These are phyloP conservation scores for Saimiri boliviensis DNA, from an alignment of 2,113 vertebrate species.

Conservation along the genomic window DNA sequence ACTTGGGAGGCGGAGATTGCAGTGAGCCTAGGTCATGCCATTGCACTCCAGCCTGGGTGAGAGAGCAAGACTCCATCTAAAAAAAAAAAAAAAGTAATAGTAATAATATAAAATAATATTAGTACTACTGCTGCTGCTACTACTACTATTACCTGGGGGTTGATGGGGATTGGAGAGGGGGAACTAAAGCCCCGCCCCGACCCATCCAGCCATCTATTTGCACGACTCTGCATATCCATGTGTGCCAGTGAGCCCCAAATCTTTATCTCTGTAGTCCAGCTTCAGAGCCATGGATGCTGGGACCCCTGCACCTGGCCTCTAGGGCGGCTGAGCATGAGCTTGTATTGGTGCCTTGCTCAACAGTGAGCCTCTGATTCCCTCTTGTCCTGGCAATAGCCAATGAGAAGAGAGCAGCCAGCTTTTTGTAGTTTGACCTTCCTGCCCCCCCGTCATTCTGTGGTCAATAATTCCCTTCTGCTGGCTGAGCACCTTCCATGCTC, in stretches of 20 bases:
- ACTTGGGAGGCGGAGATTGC: too few species aligned
- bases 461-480: conserved; percentile 19
- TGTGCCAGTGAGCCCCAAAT: background rate
- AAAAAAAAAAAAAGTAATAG: too few species aligned
- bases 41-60: too few species aligned
- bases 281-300: background rate
- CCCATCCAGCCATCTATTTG: background rate
- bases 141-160: background rate
- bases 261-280: background rate
- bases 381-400: background rate
- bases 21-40: too few species aligned
- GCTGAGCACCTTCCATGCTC: background rate
- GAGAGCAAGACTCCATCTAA: too few species aligned
- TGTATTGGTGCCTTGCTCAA: background rate
- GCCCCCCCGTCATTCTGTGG: background rate
- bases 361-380: background rate
- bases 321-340: background rate
- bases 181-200: background rate
- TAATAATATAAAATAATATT: background rate
- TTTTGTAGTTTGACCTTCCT: background rate
- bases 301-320: background rate
- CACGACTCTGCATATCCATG: background rate
- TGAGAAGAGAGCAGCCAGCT: background rate
- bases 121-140: background rate
- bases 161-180: background rate